phyloP scores from a whole-genome alignment of 2,797 vertebrate species.

The Pangasius mekongensis region DNA sequence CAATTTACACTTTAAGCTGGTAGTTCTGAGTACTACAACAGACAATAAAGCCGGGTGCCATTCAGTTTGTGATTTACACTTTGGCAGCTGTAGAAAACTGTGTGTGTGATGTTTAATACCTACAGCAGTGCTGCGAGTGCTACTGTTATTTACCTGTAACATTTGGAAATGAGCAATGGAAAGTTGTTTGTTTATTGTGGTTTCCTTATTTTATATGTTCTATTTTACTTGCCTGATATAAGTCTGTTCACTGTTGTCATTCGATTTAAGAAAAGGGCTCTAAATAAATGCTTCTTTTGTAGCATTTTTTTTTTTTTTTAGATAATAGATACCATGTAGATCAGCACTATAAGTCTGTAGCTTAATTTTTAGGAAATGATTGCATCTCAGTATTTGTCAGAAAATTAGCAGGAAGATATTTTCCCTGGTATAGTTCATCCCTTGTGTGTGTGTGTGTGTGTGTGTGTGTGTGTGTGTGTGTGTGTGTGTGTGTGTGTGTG shows the following conservation, averaged over 20 bases:
- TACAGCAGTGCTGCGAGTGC: background rate
- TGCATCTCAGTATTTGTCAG: background rate
- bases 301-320: background rate
- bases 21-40: background rate
- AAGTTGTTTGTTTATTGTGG: no score
- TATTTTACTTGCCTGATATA: background rate
- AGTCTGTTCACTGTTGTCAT: background rate
- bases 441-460: no score
- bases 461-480: background rate
- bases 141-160: background rate
- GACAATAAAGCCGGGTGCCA: background rate
- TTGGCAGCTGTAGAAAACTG: background rate
- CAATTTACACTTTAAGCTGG: background rate
- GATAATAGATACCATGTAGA: background rate
- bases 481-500: background rate
- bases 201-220: background rate
- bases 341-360: background rate
- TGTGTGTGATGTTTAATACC: background rate
- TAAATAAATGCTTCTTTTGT: background rate
- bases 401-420: background rate
- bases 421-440: background rate
- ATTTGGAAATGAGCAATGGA: no score
- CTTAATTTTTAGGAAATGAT: background rate
- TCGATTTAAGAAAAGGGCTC: no score
- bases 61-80: background rate